Base-by-base conservation (phyloP, 2,113 vertebrate genomes). In the Aspiorhynchus laticeps region DNA sequence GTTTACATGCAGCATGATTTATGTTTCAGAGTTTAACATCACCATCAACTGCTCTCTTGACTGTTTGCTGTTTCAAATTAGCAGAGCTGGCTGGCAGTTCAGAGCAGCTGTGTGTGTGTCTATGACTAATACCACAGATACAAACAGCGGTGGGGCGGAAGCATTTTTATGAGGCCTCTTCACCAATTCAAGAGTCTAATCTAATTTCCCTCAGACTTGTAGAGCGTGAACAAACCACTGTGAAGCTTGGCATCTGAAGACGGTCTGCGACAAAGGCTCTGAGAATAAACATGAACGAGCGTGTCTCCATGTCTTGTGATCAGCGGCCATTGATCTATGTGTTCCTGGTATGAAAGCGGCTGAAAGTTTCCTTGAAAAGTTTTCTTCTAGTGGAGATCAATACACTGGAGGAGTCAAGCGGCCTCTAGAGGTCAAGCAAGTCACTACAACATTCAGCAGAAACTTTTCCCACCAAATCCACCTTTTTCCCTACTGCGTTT, bases 171-270 rank as follows among this genome's bases (percentile, higher is more conserved):
- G 46, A 88, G 12, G 31, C 80, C 86, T 89, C 83, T 89, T 81
- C 79, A 89, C 81, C 87, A 88, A 84, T 88, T 90, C 80, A 87
- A 83, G 80, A 80, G 43, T 65, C 74, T 88, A 88, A 90, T 89
- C 76, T 80, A 86, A 89, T 90, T 89, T 88, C 71, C 80, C 38
- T 90, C 56, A n/a, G 80, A 84, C 83, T 89, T 53, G 75, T 77
- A 75, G 59, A 83, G 88, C 80, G 59, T 69, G 84, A 86, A 83
- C 79, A 86, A 90, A 75, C 83, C 79, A 75, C 88, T 87, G 86
- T 83, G 65, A 85, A 87, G 85, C 78, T 59, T 87, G 83, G 43
- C 75, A 88, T 87, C 80, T 76, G 26, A 73, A 33, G 56, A 80
- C 87, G 63, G 69, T 77, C 61, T 84, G 75, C 48, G 38, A 84